Conservation (phyloP, 2,888 invertebrate genomes). For the Raillietiella orientalis region DNA sequence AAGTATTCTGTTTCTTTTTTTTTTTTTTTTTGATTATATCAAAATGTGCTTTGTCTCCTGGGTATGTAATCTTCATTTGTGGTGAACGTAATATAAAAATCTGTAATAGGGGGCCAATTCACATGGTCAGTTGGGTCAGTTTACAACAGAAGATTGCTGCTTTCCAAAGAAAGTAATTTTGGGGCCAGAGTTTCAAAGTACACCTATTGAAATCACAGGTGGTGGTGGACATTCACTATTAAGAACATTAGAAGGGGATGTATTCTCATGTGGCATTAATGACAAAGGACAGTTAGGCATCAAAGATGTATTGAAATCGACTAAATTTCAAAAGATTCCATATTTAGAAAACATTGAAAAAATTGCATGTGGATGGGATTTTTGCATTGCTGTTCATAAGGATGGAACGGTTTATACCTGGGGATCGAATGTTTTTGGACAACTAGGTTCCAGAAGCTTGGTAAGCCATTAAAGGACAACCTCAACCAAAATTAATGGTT, state of each 20-base stretch:
- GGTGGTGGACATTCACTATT: conserved; percentile 45
- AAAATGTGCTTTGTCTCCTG: no score
- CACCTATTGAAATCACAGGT: conserved; percentile 15
- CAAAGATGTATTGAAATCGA: neutral
- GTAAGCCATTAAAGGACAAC: conserved; percentile 15
- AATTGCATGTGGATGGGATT: conserved; percentile 42
- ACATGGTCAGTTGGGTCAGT: conserved; percentile 42
- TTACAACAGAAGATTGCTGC: conserved; percentile 26
- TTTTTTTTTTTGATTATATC: no score
- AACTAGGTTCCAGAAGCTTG: conserved; percentile 11
- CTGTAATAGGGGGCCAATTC: conserved; percentile 42
- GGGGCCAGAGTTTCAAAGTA: neutral
- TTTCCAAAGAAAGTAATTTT: conserved; percentile 16
- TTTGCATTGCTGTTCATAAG: conserved; percentile 34
- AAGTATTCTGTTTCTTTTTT: no score
- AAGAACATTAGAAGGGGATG: conserved; percentile 25
- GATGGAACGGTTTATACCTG: conserved; percentile 35
- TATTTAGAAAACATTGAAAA: conserved; percentile 7
- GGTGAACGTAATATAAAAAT: no score
- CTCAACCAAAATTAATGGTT: no score
- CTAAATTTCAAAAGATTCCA: neutral
- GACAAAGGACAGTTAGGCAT: conserved; percentile 14
- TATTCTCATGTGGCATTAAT: conserved; percentile 48
- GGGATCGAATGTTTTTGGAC: conserved; percentile 24
- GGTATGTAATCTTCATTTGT: no score